Percentiles rank a stretch among this genome's conserved stretches.
phyloP scores from a whole-genome alignment of 2,888 invertebrate species.

The Rotaria sp. region DNA sequence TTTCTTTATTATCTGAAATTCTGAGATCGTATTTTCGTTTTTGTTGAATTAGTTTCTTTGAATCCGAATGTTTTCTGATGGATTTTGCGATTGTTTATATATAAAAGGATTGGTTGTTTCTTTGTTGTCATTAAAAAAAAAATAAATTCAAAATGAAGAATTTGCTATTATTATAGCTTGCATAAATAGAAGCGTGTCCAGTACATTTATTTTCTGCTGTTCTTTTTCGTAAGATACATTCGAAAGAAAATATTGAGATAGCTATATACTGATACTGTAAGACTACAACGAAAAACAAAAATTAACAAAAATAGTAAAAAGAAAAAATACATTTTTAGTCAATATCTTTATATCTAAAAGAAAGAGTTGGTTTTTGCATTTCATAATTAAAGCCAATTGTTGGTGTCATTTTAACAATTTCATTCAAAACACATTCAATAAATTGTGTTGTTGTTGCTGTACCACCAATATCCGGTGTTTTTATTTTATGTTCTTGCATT shows the following conservation, averaged over 20 bases:
- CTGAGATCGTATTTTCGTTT: no score
- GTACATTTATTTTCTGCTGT: not conserved
- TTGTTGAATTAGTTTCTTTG: no score
- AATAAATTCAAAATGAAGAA: no score
- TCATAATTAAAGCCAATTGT: constrained; percentile 31
- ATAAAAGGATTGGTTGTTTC: no score
- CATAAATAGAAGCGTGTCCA: no score
- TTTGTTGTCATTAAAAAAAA: no score
- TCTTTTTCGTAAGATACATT: not conserved
- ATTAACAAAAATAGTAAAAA: not conserved
- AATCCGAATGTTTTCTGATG: no score
- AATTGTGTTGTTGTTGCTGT: constrained; percentile 40
- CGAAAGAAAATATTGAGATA: not conserved
- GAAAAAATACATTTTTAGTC: not conserved
- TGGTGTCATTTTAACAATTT: constrained; percentile 36
- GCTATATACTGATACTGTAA: not conserved
- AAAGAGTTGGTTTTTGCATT: not conserved
- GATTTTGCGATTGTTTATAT: no score
- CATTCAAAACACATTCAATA: constrained; percentile 35
- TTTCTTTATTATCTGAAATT: no score
- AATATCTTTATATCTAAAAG: not conserved
- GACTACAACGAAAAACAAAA: not conserved
- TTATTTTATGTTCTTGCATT: constrained; percentile 64
- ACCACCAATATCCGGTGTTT: constrained; percentile 38
- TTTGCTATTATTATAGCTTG: no score